These are phyloP conservation scores for Acromyrmex charruanus DNA, from an alignment of 1,140 invertebrate genomes.

Conservation along the genomic window DNA sequence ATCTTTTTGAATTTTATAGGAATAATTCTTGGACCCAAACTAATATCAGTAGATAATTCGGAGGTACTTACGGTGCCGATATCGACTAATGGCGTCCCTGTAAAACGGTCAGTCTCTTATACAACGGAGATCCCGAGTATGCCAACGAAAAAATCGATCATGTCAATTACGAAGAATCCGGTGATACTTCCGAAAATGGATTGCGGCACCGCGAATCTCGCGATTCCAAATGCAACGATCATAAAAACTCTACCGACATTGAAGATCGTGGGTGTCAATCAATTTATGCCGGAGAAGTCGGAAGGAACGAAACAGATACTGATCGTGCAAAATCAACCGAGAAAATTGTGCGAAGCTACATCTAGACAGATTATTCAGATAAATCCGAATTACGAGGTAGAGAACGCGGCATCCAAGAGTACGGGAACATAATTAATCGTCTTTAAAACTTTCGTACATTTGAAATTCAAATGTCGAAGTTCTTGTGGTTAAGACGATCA, in stretches of 20 bases:
- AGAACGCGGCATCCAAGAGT: slow-evolving; percentile 75
- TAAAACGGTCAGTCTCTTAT: slow-evolving; percentile 43
- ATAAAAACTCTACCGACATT: slow-evolving; percentile 68
- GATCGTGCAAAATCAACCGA: slow-evolving; percentile 71
- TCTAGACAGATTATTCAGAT: slow-evolving; percentile 76
- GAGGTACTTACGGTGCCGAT: slow-evolving; percentile 50
- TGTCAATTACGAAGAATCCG: slow-evolving; percentile 69
- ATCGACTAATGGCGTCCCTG: slow-evolving; percentile 15
- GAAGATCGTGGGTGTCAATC: slow-evolving; percentile 73
- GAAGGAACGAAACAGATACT: slow-evolving; percentile 74
- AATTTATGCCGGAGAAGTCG: slow-evolving; percentile 62
- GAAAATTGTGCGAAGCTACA: slow-evolving; percentile 57
- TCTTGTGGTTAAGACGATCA: background rate
- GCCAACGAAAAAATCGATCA: slow-evolving; percentile 52
- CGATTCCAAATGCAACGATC: slow-evolving; percentile 58
- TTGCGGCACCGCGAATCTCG: slow-evolving; percentile 50
- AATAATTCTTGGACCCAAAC: slow-evolving; percentile 76
- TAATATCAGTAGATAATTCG: slow-evolving; percentile 75
- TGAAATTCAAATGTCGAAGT: background rate
- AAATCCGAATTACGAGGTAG: slow-evolving; percentile 76
- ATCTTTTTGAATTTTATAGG: slow-evolving; percentile 58
- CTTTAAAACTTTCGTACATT: background rate
- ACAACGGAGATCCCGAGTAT: slow-evolving; percentile 31
- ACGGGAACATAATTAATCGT: slow-evolving; percentile 69
- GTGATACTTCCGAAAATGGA: slow-evolving; percentile 80